Percentiles rank a stretch among this genome's conserved stretches.
Conservation (phyloP, 2,888 invertebrate genomes). For the Epirrita christyi region DNA sequence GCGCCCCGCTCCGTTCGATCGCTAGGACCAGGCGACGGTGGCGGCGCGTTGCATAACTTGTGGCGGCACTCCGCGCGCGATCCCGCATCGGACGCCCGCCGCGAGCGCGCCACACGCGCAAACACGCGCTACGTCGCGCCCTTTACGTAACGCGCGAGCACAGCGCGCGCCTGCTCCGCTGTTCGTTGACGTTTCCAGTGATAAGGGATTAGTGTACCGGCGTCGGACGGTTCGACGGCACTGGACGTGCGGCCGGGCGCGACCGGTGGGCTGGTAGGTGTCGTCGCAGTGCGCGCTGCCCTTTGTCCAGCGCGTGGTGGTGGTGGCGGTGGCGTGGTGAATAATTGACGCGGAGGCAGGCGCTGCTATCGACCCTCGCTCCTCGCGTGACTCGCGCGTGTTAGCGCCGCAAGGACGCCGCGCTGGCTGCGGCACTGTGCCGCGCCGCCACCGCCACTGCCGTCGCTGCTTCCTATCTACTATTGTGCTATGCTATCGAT, state of each 20-base stretch:
- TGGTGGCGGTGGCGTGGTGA: conserved; percentile 72
- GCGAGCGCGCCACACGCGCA: conserved; percentile 75
- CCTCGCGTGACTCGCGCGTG: conserved; percentile 76
- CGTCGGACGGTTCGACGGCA: conserved; percentile 50
- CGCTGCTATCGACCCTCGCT: conserved; percentile 78
- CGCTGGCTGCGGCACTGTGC: conserved; percentile 77
- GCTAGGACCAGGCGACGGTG: conserved; percentile 69
- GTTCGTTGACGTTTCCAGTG: conserved; percentile 63
- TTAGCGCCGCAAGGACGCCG: conserved; percentile 78
- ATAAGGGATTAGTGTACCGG: conserved; percentile 63
- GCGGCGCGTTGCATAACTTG: conserved; percentile 82
- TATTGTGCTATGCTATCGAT: conserved; percentile 36
- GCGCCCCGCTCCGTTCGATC: conserved; percentile 73
- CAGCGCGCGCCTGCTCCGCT: conserved; percentile 55
- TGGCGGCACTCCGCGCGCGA: conserved; percentile 82
- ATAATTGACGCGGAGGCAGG: conserved; percentile 80
- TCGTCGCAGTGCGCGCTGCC: conserved; percentile 66
- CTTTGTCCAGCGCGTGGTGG: conserved; percentile 69
- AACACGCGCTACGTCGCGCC: conserved; percentile 74
- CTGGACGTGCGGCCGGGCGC: conserved; percentile 53
- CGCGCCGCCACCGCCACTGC: conserved; percentile 54
- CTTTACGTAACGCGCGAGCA: conserved; percentile 82
- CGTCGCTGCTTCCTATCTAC: conserved; percentile 44
- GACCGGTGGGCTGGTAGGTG: conserved; percentile 75
- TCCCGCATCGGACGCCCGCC: conserved; percentile 78